These are phyloP conservation scores for Drosophila atripex DNA, from an alignment of 2,888 invertebrate species.

Conservation along the genomic window DNA sequence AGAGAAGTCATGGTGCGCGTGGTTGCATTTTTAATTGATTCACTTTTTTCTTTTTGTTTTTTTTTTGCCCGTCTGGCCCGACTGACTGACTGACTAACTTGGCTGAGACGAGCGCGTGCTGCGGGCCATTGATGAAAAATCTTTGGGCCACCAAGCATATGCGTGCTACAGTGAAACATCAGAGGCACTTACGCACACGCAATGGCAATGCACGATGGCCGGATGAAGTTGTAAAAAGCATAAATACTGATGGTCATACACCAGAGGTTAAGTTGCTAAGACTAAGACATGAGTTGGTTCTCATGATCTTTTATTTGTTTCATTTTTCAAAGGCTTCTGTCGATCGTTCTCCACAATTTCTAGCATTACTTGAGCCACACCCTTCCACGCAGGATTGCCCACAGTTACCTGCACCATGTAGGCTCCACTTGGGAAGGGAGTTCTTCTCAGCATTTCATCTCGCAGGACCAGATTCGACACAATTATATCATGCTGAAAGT, in stretches of 20 bases:
- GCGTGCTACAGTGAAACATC: conserved; percentile 60
- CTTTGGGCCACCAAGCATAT: conserved; percentile 36
- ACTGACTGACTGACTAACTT: conserved; percentile 13
- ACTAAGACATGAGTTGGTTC: too few relatives aligned
- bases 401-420: not conserved
- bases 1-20: conserved; percentile 58
- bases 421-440: not conserved
- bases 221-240: conserved; percentile 55
- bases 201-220: conserved; percentile 47
- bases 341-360: not conserved
- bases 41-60: conserved; percentile 21
- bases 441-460: not conserved
- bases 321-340: not conserved
- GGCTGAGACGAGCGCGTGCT: conserved; percentile 64
- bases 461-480: not conserved
- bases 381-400: not conserved
- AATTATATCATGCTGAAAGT: not conserved
- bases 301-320: not conserved
- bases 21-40: conserved; percentile 77
- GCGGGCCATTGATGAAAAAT: conserved; percentile 70
- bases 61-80: conserved; percentile 14
- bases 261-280: not conserved
- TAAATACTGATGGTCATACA: conserved; percentile 8
- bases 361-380: not conserved
- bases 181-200: conserved; percentile 45